Base-by-base conservation (phyloP, 2,888 invertebrate genomes). In the Tolmerus cingulatus region DNA sequence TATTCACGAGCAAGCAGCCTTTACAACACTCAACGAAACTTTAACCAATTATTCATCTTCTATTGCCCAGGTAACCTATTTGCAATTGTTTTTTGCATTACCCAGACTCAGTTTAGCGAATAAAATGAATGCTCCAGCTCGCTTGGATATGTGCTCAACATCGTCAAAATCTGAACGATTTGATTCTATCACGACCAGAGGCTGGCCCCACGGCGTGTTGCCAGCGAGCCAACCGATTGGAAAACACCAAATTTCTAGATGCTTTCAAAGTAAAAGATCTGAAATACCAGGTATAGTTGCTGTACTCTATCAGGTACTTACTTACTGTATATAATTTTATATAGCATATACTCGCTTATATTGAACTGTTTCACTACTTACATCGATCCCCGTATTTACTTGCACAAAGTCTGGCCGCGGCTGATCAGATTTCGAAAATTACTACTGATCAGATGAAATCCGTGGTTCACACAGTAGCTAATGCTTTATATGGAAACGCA, bases 111-210 rank as follows among this genome's bases (percentile, higher is more conserved):
- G 74, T 12, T 34, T 74, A 74, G n/a, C 4, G 19, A 14, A 27
- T 30, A 46, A 30, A 30, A 55, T 55, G 89, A 78, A 82, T 88
- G 87, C 90, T 66, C 86, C 95, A 97, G 92, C 94, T 96, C 88
- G 96, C 97, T 51, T 98, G 98, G 97, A 95, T 98, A 88, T 96
- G 97, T 88, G 95, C 96, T 3, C 97, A 97, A 92, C 98, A 98
- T 92, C 94, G 96, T 89, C 95, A 96, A 89, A 97, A 96, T 92
- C 93, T 97, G 37, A 96, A 96, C 89, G 95, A 95, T 90, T 93
- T 97, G 90, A 95, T 97, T 89, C 94, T 96, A 66, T 95, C 97
- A 78, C 94, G 95, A 89, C 95, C 96, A 84, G 97, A 97, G 90
- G 94, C 95, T 82, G 95, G 96, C 34, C 96, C 97, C 2, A 94